Evolutionary conservation across 2,113 vertebrate genomes (phyloP).

Genomic region (Apistogramma diplotaenia): DNA sequence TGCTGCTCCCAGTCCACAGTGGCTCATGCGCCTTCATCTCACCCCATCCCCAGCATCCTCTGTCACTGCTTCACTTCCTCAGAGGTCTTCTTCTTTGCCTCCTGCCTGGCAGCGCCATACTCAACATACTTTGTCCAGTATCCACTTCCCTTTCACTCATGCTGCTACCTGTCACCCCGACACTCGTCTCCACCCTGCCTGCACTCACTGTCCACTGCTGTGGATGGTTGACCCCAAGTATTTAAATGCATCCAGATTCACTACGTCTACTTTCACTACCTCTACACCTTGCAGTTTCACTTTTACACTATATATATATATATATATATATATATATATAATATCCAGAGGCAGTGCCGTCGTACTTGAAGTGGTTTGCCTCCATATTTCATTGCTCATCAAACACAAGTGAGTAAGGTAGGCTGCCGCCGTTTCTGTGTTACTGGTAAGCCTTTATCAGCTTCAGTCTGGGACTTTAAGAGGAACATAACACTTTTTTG

Average conservation of each 20-base stretch:
- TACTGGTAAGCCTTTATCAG: neutral
- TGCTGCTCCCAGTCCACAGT: accelerated
- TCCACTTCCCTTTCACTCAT: neutral
- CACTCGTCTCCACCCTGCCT: neutral
- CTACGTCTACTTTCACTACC: neutral
- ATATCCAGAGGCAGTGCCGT: no score
- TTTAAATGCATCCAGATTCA: neutral
- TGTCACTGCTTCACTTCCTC: neutral
- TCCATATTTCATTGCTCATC: neutral
- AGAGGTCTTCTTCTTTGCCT: neutral
- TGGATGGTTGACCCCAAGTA: neutral
- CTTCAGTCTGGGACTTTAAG: neutral
- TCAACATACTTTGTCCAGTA: neutral
- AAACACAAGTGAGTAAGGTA: neutral
- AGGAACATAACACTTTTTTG: neutral
- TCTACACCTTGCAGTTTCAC: neutral
- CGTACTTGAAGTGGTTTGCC: no score
- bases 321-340: no score
- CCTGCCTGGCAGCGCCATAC: neutral
- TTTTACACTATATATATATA: neutral
- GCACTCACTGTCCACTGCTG: neutral
- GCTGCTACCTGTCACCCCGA: neutral
- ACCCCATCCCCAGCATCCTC: neutral
- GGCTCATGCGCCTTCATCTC: neutral
- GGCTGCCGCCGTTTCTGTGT: neutral